Percentiles rank a stretch among this genome's conserved stretches.
phyloP scores from a whole-genome alignment of 2,797 vertebrate genomes.

The Lagodon rhomboides region DNA sequence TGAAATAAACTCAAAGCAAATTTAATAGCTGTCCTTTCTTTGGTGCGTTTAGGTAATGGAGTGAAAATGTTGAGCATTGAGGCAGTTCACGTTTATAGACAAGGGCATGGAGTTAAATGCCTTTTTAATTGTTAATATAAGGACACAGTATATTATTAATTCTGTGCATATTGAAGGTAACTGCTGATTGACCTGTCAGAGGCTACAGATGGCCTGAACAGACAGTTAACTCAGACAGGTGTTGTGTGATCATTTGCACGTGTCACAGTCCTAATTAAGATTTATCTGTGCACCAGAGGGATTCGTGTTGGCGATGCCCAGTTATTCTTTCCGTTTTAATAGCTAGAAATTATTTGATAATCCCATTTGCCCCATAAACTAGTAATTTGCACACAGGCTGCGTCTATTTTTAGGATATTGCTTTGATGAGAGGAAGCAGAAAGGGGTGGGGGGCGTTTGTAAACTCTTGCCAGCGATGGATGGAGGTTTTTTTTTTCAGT shows the following conservation, averaged over 20 bases:
- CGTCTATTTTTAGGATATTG: slow-evolving; percentile 39
- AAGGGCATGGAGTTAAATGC: neutral
- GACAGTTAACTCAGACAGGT: slow-evolving; percentile 7
- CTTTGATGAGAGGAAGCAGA: slow-evolving; percentile 27
- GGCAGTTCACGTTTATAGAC: slow-evolving; percentile 3
- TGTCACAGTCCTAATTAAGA: slow-evolving; percentile 43
- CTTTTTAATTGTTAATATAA: neutral
- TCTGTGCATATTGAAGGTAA: slow-evolving; percentile 5
- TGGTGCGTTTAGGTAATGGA: slow-evolving; percentile 4
- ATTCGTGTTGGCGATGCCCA: slow-evolving; percentile 24
- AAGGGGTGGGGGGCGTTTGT: neutral
- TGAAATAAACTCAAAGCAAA: slow-evolving; percentile 29
- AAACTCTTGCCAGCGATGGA: slow-evolving; percentile 21
- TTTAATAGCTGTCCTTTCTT: slow-evolving; percentile 13
- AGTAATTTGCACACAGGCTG: slow-evolving; percentile 14
- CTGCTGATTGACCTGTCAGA: slow-evolving; percentile 4
- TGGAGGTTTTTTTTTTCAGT: slow-evolving; percentile 12
- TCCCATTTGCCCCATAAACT: slow-evolving; percentile 26
- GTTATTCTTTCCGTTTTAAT: slow-evolving; percentile 33
- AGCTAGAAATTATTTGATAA: slow-evolving; percentile 49
- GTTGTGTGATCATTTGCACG: slow-evolving; percentile 25
- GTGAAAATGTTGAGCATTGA: slow-evolving; percentile 18
- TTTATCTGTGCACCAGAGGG: slow-evolving; percentile 32
- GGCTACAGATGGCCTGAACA: neutral
- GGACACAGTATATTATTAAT: neutral